These are phyloP conservation scores for Chascanopsetta lugubris DNA, from an alignment of 2,113 vertebrate genomes.

Conservation along the genomic window DNA sequence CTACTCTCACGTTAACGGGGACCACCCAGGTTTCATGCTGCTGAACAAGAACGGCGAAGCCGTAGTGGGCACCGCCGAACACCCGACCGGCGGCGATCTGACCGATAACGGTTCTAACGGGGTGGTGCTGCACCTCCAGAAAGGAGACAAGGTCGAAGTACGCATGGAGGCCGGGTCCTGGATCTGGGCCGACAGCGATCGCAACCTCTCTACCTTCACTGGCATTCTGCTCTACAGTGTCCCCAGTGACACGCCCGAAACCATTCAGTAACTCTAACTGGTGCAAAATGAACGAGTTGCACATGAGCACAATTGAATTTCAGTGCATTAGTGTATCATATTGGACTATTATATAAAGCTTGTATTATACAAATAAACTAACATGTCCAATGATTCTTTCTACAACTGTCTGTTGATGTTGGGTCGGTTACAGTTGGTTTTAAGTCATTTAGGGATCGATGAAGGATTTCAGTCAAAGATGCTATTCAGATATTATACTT, in stretches of 20 bases:
- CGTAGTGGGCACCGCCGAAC: conserved; percentile 24
- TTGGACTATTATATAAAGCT: background rate
- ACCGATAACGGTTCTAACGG: conserved; percentile 42
- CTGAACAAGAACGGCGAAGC: conserved; percentile 30
- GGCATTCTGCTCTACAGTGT: conserved; percentile 35
- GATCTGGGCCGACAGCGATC: conserved; percentile 49
- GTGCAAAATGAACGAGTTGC: background rate
- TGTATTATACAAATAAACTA: background rate
- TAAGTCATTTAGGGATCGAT: too few relatives aligned
- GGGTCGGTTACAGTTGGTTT: background rate
- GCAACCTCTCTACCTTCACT: conserved; percentile 45
- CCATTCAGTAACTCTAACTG: background rate
- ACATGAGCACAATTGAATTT: background rate
- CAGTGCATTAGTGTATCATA: background rate
- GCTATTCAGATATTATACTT: background rate
- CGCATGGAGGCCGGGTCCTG: conserved; percentile 29
- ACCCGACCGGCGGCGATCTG: conserved; percentile 3
- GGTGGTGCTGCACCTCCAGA: conserved; percentile 26
- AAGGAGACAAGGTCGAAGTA: conserved; percentile 29
- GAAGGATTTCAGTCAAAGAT: too few relatives aligned
- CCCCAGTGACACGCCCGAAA: background rate
- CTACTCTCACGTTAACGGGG: conserved; percentile 40
- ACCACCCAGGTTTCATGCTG: conserved; percentile 29
- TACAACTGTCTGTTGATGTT: background rate
- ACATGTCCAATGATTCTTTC: background rate